Evolutionary conservation across 2,797 vertebrate species (phyloP), one percentile per base, ranked within the genome.

Genomic region (Iguana delicatissima): DNA sequence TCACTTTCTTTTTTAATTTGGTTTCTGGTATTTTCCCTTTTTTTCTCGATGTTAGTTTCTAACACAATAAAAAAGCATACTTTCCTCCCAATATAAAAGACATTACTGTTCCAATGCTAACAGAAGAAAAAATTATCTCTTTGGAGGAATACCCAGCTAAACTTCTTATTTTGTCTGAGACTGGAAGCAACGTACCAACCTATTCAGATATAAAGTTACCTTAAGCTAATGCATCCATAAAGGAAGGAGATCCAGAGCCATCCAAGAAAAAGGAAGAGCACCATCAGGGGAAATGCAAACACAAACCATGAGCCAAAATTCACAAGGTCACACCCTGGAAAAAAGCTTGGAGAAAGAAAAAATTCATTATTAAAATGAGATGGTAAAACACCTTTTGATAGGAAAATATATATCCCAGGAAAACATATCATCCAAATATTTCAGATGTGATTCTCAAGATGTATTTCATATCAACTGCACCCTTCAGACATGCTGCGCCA

Each of bases 301-400:
- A 99, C 96, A 97, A 99, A 99, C 99, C 99, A 99, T 92, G 99
- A 99, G 94, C 99, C 98, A 88, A 99, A 99, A 95, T 99, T 99
- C 95, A 99, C 98, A 83, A 98, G 94, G 90, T 99, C 99, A 80
- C 99, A 99, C 80, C 98, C 98, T 84, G 99, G 99, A 93, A 99
- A 99, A 96, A 98, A 98, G 93, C 99, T 99, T 95, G 90, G 88
- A 94, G 80, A 96, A 96, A 0, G 80, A 94, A 93, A 95, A 95
- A 95, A 57, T 4, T 79, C 12, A 55, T 92, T 90, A 93, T 96
- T 95, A 96, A 95, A 92, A 80, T 80, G 93, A 93, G 89, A 91
- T 69, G 80, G 16, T 86, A 67, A 92, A 93, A 93, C 73, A 13
- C 13, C 83, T 46, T 46, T 88, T 62, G 90, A 89, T 2, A 86